Base-by-base conservation (phyloP, 1,140 invertebrate genomes). In the Trinorchestia longiramus region DNA sequence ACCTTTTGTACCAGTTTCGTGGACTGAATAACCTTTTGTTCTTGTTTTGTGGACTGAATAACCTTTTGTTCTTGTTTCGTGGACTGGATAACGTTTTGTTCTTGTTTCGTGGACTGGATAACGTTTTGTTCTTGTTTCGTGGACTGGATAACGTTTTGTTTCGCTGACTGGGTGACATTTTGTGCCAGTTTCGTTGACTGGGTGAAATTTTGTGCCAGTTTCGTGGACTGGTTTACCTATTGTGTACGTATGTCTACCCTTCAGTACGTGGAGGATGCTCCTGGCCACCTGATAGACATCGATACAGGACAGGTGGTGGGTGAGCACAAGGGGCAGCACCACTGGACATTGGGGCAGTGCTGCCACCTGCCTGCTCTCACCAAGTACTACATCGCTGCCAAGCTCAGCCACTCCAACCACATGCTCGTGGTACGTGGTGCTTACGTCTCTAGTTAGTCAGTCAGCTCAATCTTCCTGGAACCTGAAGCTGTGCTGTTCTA, bases 321-420 rank as follows among this genome's bases (percentile, higher is more conserved):
- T 1, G 87, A 90, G 42, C 95, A 96, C 45, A 28, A 43, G 43
- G 95, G 95, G 11, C 90, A 53, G 36, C 95, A 96, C 57, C 95
- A 96, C 87, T 96, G 95, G 95, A 96, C 95, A 15, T 11, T 96
- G n/a, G 95, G 95, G n/a, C 95, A 96, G 87, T 43, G 95, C 47
- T 91, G 62, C 45, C 44, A 90, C 41, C 62, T 96, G 43, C 11
- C 0, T 28, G 95, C 87, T 17, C 8, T 96, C 43, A 62, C 95
- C 42, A 96, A 96, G 45, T 96, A 91, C 57, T 96, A 90, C 45
- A 42, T 62, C 19, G 45, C 90, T 3, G 45, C 87, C 87, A 96
- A 96, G 44, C 87, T 53, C 95, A n/a, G 43, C 23, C n/a, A 91
- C 44, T 87, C n/a, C 45, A 96, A 96, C 43, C 45, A 91, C 43